phyloP scores from a whole-genome alignment of 1,140 invertebrate species.

The Drosophila kohkoa region DNA sequence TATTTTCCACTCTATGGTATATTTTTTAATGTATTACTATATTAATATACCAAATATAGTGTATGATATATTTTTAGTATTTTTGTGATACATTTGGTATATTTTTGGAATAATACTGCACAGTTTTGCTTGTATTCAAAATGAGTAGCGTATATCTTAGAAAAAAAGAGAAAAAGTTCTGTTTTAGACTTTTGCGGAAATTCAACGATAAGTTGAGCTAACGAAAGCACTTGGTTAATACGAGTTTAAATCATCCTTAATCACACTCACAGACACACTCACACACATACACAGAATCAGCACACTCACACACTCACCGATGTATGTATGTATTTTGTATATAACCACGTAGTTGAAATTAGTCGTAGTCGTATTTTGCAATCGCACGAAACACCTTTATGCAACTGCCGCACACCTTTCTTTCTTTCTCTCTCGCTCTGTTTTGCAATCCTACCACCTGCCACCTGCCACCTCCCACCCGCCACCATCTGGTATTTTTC shows the following conservation, averaged over 20 bases:
- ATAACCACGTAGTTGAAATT: constrained; percentile 28
- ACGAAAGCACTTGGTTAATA: constrained; percentile 5
- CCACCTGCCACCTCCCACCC: neutral
- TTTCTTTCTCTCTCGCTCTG: neutral
- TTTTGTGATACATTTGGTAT: too few species aligned
- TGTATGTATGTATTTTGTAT: constrained; percentile 10
- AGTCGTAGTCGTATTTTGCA: constrained; percentile 1
- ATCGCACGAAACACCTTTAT: constrained; percentile 30
- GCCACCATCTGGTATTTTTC: neutral
- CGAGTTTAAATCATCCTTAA: constrained; percentile 8
- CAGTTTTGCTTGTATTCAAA: too few species aligned
- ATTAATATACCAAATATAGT: too few species aligned
- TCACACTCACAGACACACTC: neutral
- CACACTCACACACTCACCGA: neutral
- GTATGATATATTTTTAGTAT: too few species aligned
- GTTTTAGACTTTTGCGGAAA: too few species aligned
- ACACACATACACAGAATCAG: neutral
- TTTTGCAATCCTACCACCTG: neutral
- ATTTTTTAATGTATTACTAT: too few species aligned
- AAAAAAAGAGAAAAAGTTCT: too few species aligned
- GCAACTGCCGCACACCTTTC: constrained; percentile 32
- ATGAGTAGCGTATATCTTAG: too few species aligned
- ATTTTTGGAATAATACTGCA: too few species aligned
- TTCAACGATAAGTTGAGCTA: constrained; percentile 1
- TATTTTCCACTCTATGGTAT: too few species aligned